phyloP scores from a whole-genome alignment of 2,888 invertebrate genomes.

The Oscheius sp. region DNA sequence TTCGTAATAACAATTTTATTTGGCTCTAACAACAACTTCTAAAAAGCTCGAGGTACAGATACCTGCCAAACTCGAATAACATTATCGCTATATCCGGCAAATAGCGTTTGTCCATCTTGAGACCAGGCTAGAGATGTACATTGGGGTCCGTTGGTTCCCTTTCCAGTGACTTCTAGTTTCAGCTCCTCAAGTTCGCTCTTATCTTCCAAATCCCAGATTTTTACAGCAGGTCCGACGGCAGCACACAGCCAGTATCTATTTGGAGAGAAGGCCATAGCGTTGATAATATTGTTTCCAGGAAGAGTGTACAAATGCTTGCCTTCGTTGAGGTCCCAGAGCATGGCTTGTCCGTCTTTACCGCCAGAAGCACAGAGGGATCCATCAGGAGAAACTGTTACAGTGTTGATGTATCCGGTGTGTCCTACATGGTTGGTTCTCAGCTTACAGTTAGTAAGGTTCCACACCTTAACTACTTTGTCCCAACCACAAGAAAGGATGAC shows the following conservation, averaged over 20 bases:
- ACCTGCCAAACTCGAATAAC: slow-evolving; percentile 98
- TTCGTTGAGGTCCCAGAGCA: slow-evolving; percentile 99
- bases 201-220: slow-evolving; percentile 99
- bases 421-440: slow-evolving; percentile 97
- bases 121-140: slow-evolving; percentile 94
- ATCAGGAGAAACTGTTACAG: slow-evolving; percentile 98
- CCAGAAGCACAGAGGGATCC: slow-evolving; percentile 99
- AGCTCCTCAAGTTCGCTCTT: slow-evolving; percentile 99
- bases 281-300: slow-evolving; percentile 97
- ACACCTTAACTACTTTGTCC: slow-evolving; percentile 87
- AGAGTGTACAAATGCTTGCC: slow-evolving; percentile 98
- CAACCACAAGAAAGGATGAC: slow-evolving; percentile 98
- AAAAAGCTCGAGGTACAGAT: slow-evolving; percentile 48
- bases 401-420: slow-evolving; percentile 95
- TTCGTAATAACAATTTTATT: slow-evolving; percentile 34
- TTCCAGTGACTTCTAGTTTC: slow-evolving; percentile 86
- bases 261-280: slow-evolving; percentile 97
- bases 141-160: slow-evolving; percentile 81
- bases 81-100: slow-evolving; percentile 92
- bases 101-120: slow-evolving; percentile 96
- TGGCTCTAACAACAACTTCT: slow-evolving; percentile 28
- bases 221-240: slow-evolving; percentile 95
- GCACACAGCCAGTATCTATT: slow-evolving; percentile 98
- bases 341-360: slow-evolving; percentile 93
- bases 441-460: slow-evolving; percentile 98